Evolutionary conservation across 1,140 invertebrate species (phyloP), one percentile per base, ranked within the genome.

Genomic region (Bombus affinis): DNA sequence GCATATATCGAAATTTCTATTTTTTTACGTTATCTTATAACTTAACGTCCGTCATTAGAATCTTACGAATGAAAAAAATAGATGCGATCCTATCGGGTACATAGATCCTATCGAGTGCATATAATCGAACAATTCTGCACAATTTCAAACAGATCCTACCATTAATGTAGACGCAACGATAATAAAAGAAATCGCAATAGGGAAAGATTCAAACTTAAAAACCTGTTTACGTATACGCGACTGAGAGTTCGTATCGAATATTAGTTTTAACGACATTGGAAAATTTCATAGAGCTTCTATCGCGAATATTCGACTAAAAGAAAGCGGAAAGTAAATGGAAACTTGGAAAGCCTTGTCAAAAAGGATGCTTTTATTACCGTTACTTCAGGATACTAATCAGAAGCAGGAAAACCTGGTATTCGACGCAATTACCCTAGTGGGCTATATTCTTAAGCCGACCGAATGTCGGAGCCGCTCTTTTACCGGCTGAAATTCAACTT

Each of bases 401-500:
- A 72, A 15, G 22, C 13, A 28, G 22, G 25, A 15, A 28, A 32
- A 10, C 10, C 28, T 10, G 42, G 9, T 22, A 35, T 76, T 39
- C 86, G 18, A 28, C 9, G 70, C 68, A 79, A 89, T 86, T 89
- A 86, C 15, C 18, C 35, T n/a, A 10, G 18, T 10, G 28, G 37
- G 28, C 42, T 79, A 37, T 75, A 62, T 57, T 28, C 18, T n/a
- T 57, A 35, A 84, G 42, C 42, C 18, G 22, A 12, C 35, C 42
- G 28, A 53, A 35, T 15, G 44, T 13, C 22, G 42, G 28, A 28
- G n/a, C 76, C 39, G 44, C 39, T 86, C 76, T 62, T 83, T 86
- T 80, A 83, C 37, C 47, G 53, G 72, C 22, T 73, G 59, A 83
- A 81, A 90, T 89, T 84, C 85, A 89, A 84, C 89, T 84, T 66